These are phyloP conservation scores for Chloroceryle amazona DNA, from an alignment of 2,797 vertebrate genomes.

Conservation along the genomic window DNA sequence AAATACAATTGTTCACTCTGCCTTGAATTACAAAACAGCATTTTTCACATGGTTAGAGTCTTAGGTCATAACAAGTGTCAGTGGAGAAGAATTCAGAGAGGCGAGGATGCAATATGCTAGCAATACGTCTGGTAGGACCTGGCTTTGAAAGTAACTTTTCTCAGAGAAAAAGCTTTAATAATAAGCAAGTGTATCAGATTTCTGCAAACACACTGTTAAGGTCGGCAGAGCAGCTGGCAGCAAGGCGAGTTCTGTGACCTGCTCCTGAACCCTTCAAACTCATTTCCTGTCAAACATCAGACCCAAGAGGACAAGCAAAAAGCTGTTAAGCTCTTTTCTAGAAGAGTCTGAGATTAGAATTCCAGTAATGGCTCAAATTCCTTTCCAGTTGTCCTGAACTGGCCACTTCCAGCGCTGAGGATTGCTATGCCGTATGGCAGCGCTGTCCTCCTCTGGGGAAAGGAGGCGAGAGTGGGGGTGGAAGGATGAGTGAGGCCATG, in stretches of 20 bases:
- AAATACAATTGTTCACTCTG: conserved; percentile 62
- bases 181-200: conserved; percentile 80
- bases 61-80: conserved; percentile 74
- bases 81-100: conserved; percentile 65
- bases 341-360: conserved; percentile 83
- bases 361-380: conserved; percentile 85
- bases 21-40: conserved; percentile 71
- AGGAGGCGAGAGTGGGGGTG: not conserved
- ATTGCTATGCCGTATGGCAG: conserved; percentile 22
- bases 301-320: conserved; percentile 80
- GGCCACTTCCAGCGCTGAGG: conserved; percentile 44
- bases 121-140: conserved; percentile 54
- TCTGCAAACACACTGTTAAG: conserved; percentile 83
- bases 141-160: conserved; percentile 70
- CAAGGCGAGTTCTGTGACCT: conserved; percentile 77
- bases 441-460: not conserved
- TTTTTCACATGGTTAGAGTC: conserved; percentile 66
- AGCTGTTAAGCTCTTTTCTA: conserved; percentile 76
- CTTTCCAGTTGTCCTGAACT: conserved; percentile 78
- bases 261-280: conserved; percentile 80
- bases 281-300: conserved; percentile 84
- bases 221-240: conserved; percentile 84
- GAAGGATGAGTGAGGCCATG: not conserved
- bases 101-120: conserved; percentile 64
- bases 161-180: conserved; percentile 77